Evolutionary conservation across 2,797 vertebrate genomes (phyloP), one percentile per base, ranked within the genome.

Genomic region (Neosalanx taihuensis): DNA sequence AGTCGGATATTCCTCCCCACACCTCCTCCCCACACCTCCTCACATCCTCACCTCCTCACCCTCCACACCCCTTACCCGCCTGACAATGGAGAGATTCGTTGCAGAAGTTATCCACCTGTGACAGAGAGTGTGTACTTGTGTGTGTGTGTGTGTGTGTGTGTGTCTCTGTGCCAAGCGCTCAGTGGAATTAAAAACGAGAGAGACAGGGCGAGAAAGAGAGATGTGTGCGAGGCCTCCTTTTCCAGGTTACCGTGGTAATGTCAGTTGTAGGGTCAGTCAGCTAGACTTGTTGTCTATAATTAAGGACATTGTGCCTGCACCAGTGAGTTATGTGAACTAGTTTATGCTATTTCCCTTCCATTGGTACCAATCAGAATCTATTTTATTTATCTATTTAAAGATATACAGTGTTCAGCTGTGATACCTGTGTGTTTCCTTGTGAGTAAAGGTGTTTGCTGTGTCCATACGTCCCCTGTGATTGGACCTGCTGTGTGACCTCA

Each of bases 31-130:
- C n/a, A 41, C 1, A 29, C 6, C 10, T 15, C 7, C 15, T 6
- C 51, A 26, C 57, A n/a, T 51, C 33, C 60, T 15, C 69, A 67
- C 49, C 31, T 64, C 59, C 37, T 41, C 37, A 10, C 37, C 37
- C 0, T 10, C 1, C 37, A 37, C 5, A 7, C 35, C 35, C 5
- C 6, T 7, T 1, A 6, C 35, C 35, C 35, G n/a, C n/a, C 76
- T 75, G 65, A 78, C 33, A 67, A 64, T 65, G 63, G 37, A 23
- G 23, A 64, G 62, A 78, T 82, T 81, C 76, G 67, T 72, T 85
- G 70, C 33, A 30, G 56, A 66, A 70, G 37, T 41, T 10, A 10
- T 73, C 49, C 37, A 63, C 37, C 65, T 57, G 60, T 33, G 49
- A 75, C 33, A 57, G 56, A 6, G 59, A 18, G 57, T 56, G 23